Base-by-base conservation (phyloP, 2,888 invertebrate species). In the Lasioglossum zephyrum region DNA sequence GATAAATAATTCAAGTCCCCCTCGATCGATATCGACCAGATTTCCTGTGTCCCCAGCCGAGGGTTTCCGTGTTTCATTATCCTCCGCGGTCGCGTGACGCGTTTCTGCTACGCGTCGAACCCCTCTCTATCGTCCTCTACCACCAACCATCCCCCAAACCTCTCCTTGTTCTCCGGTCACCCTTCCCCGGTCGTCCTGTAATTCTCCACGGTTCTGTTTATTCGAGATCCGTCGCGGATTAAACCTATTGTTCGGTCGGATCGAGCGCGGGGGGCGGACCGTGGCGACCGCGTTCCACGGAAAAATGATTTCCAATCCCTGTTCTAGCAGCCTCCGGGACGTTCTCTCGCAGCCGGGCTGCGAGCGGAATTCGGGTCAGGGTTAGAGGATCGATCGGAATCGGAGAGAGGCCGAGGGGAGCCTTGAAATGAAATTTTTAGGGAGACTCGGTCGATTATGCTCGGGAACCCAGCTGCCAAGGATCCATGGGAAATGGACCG, bases 121-220 rank as follows among this genome's bases (percentile, higher is more conserved):
- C 53, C 84, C 74, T n/a, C n/a, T n/a, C n/a, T 66, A 78, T 79
- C 60, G 53, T 74, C 77, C 70, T 49, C 22, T 39, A 53, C 36
- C 11, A 11, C n/a, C 39, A 0, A 57, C 6, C 63, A 16, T 13
- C 31, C 26, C 26, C 6, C 63, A 1, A 16, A 4, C 31, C 63
- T 26, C 63, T 26, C 63, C 31, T 57, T 57, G 57, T n/a, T 22
- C n/a, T n/a, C n/a, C 11, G 63, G 16, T 16, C 63, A 16, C 36
- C 36, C 36, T 36, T 1, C 60, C 26, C 31, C 31, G 31, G 8
- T 26, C 63, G 41, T 41, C n/a, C 39, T 66, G 70, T 82, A 57
- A 84, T 86, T 84, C 80, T 84, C 80, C 72, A 73, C 49, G 49
- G 79, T 82, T 86, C 82, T 88, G 89, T 87, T 89, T 88, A 66